These are phyloP conservation scores for Nomada ferruginata DNA, from an alignment of 2,888 invertebrate species.

Conservation along the genomic window DNA sequence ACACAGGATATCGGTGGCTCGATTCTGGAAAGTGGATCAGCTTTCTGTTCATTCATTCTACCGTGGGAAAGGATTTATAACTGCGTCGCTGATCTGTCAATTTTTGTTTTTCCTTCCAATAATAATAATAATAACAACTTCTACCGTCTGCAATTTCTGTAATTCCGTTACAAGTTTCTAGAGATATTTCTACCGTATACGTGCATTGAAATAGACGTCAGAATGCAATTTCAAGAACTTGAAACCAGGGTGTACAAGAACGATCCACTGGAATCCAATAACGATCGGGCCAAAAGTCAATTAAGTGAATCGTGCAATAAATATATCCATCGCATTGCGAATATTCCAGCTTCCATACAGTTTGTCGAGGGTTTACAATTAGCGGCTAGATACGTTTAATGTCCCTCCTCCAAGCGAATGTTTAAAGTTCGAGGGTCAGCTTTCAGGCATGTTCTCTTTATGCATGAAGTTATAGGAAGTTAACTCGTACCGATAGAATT, in stretches of 20 bases:
- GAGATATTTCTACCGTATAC: too few species aligned
- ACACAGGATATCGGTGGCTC: conserved; percentile 9
- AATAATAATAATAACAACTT: too few species aligned
- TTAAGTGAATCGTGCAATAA: conserved; percentile 42
- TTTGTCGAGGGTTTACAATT: conserved; percentile 38
- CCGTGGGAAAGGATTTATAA: too few species aligned
- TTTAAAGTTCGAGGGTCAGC: conserved; percentile 29
- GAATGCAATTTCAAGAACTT: conserved; percentile 16
- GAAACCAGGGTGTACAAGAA: neutral
- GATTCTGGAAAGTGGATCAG: conserved; percentile 49
- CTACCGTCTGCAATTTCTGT: neutral
- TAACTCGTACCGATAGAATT: conserved; percentile 19
- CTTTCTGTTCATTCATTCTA: neutral
- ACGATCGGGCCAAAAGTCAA: conserved; percentile 37
- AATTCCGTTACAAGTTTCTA: neutral
- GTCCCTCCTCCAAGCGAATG: conserved; percentile 34
- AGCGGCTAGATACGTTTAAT: conserved; percentile 18
- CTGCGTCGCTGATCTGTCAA: too few species aligned
- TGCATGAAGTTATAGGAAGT: conserved; percentile 32
- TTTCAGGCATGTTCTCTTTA: conserved; percentile 33
- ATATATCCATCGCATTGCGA: conserved; percentile 44
- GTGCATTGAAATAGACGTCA: neutral
- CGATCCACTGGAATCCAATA: neutral
- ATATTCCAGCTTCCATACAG: neutral
- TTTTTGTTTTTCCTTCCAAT: too few species aligned